Base-by-base conservation (phyloP, 1,140 invertebrate genomes). In the Drosophila teissieri region DNA sequence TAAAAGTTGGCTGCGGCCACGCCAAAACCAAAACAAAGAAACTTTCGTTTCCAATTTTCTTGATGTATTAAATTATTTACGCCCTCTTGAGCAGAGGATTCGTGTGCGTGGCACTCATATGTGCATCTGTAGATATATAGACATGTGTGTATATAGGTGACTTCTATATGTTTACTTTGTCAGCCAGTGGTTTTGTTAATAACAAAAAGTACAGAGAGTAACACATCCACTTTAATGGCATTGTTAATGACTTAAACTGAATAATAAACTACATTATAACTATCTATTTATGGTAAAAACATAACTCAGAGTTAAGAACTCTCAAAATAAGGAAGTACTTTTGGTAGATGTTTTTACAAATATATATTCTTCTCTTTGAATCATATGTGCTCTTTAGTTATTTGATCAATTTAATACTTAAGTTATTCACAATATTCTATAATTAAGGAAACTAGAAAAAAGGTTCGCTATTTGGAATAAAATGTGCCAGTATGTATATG, bases 1-100 rank as follows among this genome's bases (percentile, higher is more conserved):
- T 88, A 88, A 88, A 88, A 89, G 84, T 80, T 83, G 80, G 79
- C 83, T 89, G 65, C 76, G 84, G 67, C 84, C 73, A 84, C 68
- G 57, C 56, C 81, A 78, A 78, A 70, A 70, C 56, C 80, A 83
- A 88, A 88, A 83, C 75, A 84, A 88, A 89, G 72, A 88, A 88
- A 88, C 84, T 88, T 88, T 89, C 84, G 81, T 89, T 90, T 85
- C 85, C 85, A 89, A 90, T 90, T 89, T 89, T 90, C 80, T 89
- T 90, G 80, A 89, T 90, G 85, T 89, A 90, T 89, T 90, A 84
- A 89, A 89, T 89, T 89, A 89, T 89, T 90, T 89, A 90, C 85
- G 78, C 85, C 85, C 85, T 89, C 85, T 89, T 89, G 85, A 89
- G 80, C 85, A 88, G 73, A 75, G 78, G 65, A 70, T 75, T 78